phyloP scores from a whole-genome alignment of 2,888 invertebrate genomes.

The Aphrophora alni region DNA sequence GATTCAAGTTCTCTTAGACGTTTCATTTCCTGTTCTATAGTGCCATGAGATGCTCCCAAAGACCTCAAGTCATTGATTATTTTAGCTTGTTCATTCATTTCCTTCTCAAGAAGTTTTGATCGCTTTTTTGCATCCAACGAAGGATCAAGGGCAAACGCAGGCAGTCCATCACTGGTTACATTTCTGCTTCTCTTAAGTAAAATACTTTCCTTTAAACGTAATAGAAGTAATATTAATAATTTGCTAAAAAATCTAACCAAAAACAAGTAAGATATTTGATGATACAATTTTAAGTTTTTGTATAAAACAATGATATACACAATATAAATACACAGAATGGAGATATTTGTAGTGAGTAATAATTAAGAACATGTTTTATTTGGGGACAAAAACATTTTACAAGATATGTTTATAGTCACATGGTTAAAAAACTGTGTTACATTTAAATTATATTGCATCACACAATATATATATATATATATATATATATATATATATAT shows the following conservation, averaged over 20 bases:
- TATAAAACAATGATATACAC: too few species aligned
- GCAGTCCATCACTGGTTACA: conserved; percentile 73
- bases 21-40: conserved; percentile 91
- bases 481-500: too few species aligned
- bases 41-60: conserved; percentile 86
- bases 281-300: too few species aligned
- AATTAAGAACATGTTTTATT: too few species aligned
- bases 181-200: conserved; percentile 67
- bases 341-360: neutral
- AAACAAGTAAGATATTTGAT: neutral
- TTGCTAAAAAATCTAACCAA: neutral
- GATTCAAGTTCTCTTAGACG: conserved; percentile 92
- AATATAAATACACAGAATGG: neutral
- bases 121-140: conserved; percentile 81
- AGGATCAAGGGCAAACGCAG: conserved; percentile 83
- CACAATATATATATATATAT: too few species aligned
- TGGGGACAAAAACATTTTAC: too few species aligned
- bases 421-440: too few species aligned
- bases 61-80: conserved; percentile 91
- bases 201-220: conserved; percentile 74
- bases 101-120: conserved; percentile 92
- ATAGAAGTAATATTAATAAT: too few species aligned
- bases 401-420: too few species aligned
- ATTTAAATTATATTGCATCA: too few species aligned
- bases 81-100: conserved; percentile 97